phyloP scores from a whole-genome alignment of 2,113 vertebrate genomes.

The Pardalotus punctatus region DNA sequence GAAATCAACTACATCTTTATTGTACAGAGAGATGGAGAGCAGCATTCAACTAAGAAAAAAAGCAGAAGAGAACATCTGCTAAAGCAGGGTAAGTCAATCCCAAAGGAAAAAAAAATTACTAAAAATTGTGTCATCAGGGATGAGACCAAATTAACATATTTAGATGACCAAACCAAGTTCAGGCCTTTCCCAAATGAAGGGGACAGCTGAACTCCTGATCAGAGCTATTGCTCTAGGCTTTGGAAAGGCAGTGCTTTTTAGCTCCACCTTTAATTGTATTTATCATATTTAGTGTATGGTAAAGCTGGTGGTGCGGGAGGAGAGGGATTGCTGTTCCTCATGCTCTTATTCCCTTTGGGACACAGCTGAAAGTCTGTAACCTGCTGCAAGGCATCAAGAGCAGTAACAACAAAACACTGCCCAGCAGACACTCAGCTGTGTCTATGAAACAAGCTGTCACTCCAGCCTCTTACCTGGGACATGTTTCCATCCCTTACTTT shows the following conservation, averaged over 20 bases:
- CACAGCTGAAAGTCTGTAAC: not conserved
- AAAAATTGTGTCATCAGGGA: not conserved
- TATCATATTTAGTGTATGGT: not conserved
- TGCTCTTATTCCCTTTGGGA: not conserved
- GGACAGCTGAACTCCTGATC: not conserved
- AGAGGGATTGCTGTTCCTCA: not conserved
- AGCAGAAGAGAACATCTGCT: not conserved
- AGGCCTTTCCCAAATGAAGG: not conserved
- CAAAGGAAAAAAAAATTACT: not conserved
- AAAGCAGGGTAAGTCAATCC: not conserved
- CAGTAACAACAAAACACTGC: not conserved
- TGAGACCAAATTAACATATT: not conserved
- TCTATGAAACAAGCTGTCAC: rapidly evolving
- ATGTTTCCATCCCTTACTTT: not conserved
- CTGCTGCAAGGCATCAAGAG: not conserved
- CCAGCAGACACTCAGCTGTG: not conserved
- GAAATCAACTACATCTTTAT: not conserved
- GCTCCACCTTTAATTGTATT: not conserved
- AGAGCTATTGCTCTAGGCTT: not conserved
- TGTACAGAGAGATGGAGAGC: not conserved
- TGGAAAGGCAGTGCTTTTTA: not conserved
- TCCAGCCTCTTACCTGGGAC: not conserved
- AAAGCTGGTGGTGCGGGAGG: not conserved
- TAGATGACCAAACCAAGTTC: not conserved
- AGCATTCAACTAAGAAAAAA: not conserved